Percentiles rank a stretch among this genome's conserved stretches.
These are phyloP conservation scores for Uromys caudimaculatus DNA, from an alignment of 2,797 vertebrate genomes.

Conservation along the genomic window DNA sequence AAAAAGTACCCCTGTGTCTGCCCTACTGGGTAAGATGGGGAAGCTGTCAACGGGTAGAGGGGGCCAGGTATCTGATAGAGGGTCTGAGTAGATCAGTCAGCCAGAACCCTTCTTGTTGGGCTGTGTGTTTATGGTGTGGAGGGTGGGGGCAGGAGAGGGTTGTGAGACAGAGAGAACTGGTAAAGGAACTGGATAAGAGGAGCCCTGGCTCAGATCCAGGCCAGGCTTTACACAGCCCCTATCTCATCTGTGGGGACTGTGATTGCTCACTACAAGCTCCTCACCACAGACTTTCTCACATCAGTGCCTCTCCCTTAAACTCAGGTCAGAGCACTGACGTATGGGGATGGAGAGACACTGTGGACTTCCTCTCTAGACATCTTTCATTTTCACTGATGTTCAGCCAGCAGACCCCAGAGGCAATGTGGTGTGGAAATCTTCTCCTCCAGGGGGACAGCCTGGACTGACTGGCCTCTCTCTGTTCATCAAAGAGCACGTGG, in stretches of 20 bases:
- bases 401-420: neutral
- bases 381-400: slow-evolving; percentile 30
- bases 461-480: neutral
- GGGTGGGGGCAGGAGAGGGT: neutral
- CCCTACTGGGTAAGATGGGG: slow-evolving; percentile 43
- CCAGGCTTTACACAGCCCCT: neutral
- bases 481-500: neutral
- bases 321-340: neutral
- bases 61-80: slow-evolving; percentile 54
- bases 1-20: slow-evolving; percentile 67
- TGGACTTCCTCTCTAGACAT: neutral
- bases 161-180: neutral
- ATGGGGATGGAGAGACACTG: neutral
- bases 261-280: neutral
- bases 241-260: neutral
- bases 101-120: neutral
- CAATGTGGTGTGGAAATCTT: neutral
- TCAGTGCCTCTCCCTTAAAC: neutral
- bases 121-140: neutral
- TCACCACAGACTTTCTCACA: neutral
- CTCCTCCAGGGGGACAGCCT: neutral
- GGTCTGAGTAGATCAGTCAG: slow-evolving; percentile 39
- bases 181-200: neutral
- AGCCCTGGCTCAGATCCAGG: neutral
- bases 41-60: neutral